Base-by-base conservation (phyloP, 23 tunicate species). In the Halocynthia aurantium region DNA sequence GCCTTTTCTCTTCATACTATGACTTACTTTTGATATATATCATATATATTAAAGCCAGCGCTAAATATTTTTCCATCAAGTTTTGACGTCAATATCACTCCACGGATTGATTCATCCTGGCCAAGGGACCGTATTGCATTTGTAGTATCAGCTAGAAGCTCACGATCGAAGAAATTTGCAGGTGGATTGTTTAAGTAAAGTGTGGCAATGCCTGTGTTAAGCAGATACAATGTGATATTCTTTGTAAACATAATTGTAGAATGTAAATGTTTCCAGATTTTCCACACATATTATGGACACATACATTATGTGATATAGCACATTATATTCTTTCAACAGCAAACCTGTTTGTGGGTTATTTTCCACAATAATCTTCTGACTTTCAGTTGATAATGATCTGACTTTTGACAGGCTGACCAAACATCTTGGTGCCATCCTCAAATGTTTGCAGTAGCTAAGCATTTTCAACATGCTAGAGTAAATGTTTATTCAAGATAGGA, bases 31-130 rank as follows among this genome's bases (percentile, higher is more conserved):
- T 85, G 68, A 57, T 17, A 81, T 80, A 90, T 67, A 10, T 85
- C 86, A 10, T 65, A 51, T 40, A 90, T 90, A 56, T 92, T 76
- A 0, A 92, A 71, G 5, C 98, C 98, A 20, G 93, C 81, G 31
- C 87, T 78, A 67, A 87, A 92, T 7, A 92, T 93, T 67, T 73
- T 64, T 56, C 96, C 88, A 58, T 89, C 62, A 73, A 89, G 82
- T 67, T 65, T 69, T 31, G 96, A 89, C 10, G 96, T 70, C 9
- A 89, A 19, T 9, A 89, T 5, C 7, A 84, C 51, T 19, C 96
- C 96, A 50, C 68, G 54, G 20, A 89, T 82, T 22, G 74, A 63
- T 11, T 72, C 10, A 67, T 89, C 83, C 13, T 22, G 22, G 6
- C 74, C 76, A 20, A 84, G 51, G 8, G 68, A 52, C 56, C 84